Base-by-base conservation (phyloP, 2,888 invertebrate genomes). In the Parnassius apollo region DNA sequence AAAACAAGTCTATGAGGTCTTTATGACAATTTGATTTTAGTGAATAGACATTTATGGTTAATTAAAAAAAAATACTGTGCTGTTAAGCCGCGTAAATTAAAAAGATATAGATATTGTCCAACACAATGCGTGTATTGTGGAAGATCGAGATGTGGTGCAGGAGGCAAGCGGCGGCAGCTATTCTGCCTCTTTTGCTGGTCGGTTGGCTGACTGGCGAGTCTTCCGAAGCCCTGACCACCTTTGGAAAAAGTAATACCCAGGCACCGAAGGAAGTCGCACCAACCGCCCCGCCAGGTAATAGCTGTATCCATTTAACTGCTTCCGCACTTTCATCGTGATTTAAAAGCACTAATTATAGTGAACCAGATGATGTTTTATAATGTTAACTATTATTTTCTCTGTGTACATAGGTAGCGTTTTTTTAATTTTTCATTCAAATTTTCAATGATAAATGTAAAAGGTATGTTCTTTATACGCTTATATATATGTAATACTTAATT, bases 221-320 rank as follows among this genome's bases (percentile, higher is more conserved):
- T 9, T 93, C 94, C 1, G 93, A 94, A 72, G 95, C 95, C 1
- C 84, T 95, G 64, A 95, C 95, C 1, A 94, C 95, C 18, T 95
- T 95, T 71, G 95, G 95, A 51, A 95, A 95, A 82, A 93, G 93
- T 65, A 93, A 92, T 75, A 93, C 94, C 12, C 92, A 91, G 71
- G 88, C 93, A 45, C 93, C 94, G 10, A 93, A 93, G 65, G 86
- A 86, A 50, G 88, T 93, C 7, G 91, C 88, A 42, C 93, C 93
- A 45, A 93, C 93, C 9, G 85, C 92, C 56, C 90, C 93, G 12
- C 93, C 93, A 73, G 92, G 95, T 95, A 87, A 92, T 92, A 42
- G 35, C 61, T 53, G 22, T 4, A 44, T 44, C 4, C 54, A 62
- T 49, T 13, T n/a, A 45, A 13, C 55, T 7, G 55, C 58, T 55